phyloP scores from a whole-genome alignment of 2,113 vertebrate species.

The Phalacrocorax carbo region DNA sequence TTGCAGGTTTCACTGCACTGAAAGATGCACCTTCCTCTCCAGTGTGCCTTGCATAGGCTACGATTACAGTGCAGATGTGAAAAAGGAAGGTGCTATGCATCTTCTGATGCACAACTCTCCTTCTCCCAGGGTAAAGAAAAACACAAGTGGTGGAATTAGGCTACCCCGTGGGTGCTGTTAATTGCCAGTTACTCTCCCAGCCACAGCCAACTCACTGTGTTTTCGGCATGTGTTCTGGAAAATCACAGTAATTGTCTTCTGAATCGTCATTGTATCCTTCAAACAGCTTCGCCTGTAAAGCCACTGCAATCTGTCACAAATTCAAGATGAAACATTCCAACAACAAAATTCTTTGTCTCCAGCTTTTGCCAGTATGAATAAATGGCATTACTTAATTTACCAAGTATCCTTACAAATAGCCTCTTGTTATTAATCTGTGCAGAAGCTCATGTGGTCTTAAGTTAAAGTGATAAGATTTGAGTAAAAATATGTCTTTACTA shows the following conservation, averaged over 20 bases:
- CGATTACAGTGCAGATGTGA: background rate
- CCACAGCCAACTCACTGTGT: background rate
- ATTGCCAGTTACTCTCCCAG: background rate
- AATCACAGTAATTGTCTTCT: background rate
- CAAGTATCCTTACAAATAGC: background rate
- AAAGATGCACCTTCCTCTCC: background rate
- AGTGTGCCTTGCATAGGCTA: background rate
- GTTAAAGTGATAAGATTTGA: background rate
- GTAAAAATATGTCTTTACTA: background rate
- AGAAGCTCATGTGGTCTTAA: background rate
- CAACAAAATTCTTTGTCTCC: background rate
- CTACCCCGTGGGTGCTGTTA: background rate
- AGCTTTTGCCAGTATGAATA: background rate
- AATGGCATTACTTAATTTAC: background rate
- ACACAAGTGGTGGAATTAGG: background rate
- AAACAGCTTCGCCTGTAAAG: background rate
- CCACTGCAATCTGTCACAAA: background rate
- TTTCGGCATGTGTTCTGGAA: background rate
- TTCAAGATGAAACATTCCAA: background rate
- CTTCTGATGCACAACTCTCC: background rate
- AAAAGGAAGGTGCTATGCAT: background rate
- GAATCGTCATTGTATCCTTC: background rate
- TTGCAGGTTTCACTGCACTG: background rate
- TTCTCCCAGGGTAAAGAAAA: background rate
- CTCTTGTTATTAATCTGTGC: background rate